Conservation (phyloP, 2,797 vertebrate genomes). For the Vespertilio murinus region DNA sequence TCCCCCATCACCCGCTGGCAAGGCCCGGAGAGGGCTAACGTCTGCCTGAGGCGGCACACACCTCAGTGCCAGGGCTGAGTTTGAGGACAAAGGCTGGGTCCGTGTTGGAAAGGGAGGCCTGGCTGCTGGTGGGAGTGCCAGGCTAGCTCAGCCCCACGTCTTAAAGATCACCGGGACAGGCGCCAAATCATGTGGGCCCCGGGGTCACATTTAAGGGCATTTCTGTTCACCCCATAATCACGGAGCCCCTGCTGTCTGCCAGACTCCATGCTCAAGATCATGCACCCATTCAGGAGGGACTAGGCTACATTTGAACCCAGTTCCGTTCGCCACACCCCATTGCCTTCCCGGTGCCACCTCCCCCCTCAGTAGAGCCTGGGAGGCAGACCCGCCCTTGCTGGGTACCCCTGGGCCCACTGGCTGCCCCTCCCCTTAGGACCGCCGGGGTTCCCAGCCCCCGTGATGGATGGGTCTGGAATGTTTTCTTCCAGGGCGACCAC, state of each 20-base stretch:
- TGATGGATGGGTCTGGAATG: constrained; percentile 23
- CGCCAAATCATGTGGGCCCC: neutral
- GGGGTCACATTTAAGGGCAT: neutral
- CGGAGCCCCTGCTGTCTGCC: neutral
- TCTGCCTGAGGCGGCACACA: neutral
- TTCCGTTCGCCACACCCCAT: neutral
- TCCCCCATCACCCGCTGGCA: neutral
- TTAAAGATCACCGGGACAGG: neutral
- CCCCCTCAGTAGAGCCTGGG: neutral
- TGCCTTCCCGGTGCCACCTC: too few relatives aligned
- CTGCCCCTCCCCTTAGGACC: neutral
- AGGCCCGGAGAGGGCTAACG: neutral
- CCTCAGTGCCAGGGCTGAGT: neutral
- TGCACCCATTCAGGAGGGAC: neutral
- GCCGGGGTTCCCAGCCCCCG: neutral
- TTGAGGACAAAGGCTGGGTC: neutral
- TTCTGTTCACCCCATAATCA: neutral
- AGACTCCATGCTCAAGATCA: too few relatives aligned
- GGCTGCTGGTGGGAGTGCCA: neutral
- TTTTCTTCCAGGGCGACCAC: neutral
- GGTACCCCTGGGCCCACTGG: neutral
- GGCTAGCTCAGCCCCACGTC: neutral
- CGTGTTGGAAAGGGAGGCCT: neutral
- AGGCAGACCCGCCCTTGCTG: neutral
- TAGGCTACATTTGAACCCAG: neutral